These are phyloP conservation scores for Drosophila percnosoma DNA, from an alignment of 2,888 invertebrate genomes.

Conservation along the genomic window DNA sequence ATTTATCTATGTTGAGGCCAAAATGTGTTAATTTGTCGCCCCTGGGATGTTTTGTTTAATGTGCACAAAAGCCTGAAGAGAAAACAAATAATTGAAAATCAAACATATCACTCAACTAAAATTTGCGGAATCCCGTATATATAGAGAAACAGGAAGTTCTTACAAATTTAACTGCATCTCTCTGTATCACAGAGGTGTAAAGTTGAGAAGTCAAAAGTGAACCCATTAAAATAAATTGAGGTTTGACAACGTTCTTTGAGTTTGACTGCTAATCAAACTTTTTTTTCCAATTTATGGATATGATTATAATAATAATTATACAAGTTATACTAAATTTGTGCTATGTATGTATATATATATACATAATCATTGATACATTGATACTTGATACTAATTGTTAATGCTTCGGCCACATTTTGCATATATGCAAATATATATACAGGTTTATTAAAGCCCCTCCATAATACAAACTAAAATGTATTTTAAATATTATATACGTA, in stretches of 20 bases:
- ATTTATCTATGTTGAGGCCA: conserved; percentile 7
- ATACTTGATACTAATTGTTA: not conserved
- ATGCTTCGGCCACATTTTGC: not conserved
- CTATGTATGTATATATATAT: not conserved
- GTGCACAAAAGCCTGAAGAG: not conserved
- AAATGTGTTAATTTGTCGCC: conserved; percentile 38
- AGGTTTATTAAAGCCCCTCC: not conserved
- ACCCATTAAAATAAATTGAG: not conserved
- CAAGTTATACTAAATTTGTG: not conserved
- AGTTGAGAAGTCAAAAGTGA: not conserved
- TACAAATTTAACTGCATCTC: too few species aligned
- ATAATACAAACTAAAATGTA: not conserved
- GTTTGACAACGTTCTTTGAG: not conserved
- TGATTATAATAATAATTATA: too few species aligned
- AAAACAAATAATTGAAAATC: conserved; percentile 2
- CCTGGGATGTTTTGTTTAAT: not conserved
- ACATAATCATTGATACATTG: not conserved
- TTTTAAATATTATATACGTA: not conserved
- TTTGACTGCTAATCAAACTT: not conserved
- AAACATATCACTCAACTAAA: not conserved
- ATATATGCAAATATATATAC: conserved; percentile 6
- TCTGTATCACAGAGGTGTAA: not conserved
- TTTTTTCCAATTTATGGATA: not conserved
- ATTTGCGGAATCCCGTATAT: not conserved
- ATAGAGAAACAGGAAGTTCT: not conserved